Evolutionary conservation across 2,113 vertebrate species (phyloP), one percentile per base, ranked within the genome.

Genomic region (Neotoma lepida): DNA sequence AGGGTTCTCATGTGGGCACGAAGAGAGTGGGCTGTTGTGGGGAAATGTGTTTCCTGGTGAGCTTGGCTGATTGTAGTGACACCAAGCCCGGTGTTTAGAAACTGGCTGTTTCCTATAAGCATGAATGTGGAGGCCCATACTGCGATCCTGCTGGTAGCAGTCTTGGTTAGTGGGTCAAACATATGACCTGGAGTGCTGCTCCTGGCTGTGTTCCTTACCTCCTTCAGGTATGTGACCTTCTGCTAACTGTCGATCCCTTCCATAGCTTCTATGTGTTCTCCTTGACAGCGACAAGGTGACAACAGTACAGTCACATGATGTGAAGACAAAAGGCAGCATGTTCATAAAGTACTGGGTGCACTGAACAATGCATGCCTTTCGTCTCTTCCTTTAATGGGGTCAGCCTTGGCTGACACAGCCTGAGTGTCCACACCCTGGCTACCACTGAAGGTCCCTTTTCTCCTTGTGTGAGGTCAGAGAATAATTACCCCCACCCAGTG

Each of bases 31-130:
- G 49, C 10, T 73, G 6, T 33, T 49, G 68, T 14, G 64, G 54
- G 61, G 80, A 96, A 56, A 86, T 39, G 74, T 51, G 41, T 4
- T 90, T 86, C 78, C 56, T 93, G 89, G 51, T 76, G 64, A 86
- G 63, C 33, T 49, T 77, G 39, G 13, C 4, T 26, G 22, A 94
- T 58, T 94, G 74, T 54, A 30, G 68, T 56, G 41, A 82, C 41
- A n/a, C 10, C n/a, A 77, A 76, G 66, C 17, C 17, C 1, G 49
- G 20, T 76, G 35, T 73, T 74, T 6, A 15, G 74, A 85, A 74
- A 86, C 44, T 39, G 0, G 7, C 46, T 49, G 33, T 63, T 97
- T 89, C 51, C 51, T 54, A 15, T 76, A 73, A 85, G n/a, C 1
- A 3, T 61, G 10, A 14, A 0, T 41, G n/a, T 64, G 30, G 46